A percentile compares a stretch with the other conserved stretches of the same genome.
Evolutionary conservation across 2,888 invertebrate species (phyloP).

Genomic region (Blastobasis adustella): DNA sequence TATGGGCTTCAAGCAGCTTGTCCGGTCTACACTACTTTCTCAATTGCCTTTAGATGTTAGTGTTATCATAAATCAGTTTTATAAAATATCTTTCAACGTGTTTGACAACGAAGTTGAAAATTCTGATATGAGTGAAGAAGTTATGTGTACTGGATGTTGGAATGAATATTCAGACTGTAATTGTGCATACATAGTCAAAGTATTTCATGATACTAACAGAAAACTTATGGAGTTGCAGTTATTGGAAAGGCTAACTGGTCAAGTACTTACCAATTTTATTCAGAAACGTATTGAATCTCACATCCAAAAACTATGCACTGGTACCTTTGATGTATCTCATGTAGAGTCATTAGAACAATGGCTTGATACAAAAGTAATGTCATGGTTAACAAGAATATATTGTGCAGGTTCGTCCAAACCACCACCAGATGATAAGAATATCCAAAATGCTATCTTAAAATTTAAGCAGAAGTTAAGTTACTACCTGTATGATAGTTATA

Average conservation of each 20-base stretch:
- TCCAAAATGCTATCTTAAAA: conserved; percentile 75
- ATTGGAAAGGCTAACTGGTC: conserved; percentile 88
- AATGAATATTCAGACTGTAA: conserved; percentile 74
- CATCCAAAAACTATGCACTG: conserved; percentile 89
- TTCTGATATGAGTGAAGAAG: conserved; percentile 73
- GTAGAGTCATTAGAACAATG: conserved; percentile 87
- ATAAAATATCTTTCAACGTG: conserved; percentile 84
- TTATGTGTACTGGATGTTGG: conserved; percentile 83
- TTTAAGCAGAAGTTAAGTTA: conserved; percentile 86
- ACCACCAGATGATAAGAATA: conserved; percentile 69
- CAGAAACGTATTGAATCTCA: conserved; percentile 88
- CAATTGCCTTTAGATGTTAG: conserved; percentile 82
- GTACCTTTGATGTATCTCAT: conserved; percentile 90
- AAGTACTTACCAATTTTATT: conserved; percentile 88
- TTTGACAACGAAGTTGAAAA: conserved; percentile 72
- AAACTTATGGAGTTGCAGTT: conserved; percentile 85
- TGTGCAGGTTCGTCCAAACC: conserved; percentile 77
- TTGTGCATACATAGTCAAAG: conserved; percentile 79
- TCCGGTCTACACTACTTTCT: conserved; percentile 79
- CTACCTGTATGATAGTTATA: conserved; percentile 91
- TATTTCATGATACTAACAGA: conserved; percentile 85
- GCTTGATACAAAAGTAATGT: conserved; percentile 89
- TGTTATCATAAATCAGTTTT: conserved; percentile 82
- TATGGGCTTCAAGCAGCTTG: conserved; percentile 77
- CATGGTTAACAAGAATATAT: conserved; percentile 90